Evolutionary conservation across 2,888 invertebrate species (phyloP).

Genomic region (Julus scandinavius): DNA sequence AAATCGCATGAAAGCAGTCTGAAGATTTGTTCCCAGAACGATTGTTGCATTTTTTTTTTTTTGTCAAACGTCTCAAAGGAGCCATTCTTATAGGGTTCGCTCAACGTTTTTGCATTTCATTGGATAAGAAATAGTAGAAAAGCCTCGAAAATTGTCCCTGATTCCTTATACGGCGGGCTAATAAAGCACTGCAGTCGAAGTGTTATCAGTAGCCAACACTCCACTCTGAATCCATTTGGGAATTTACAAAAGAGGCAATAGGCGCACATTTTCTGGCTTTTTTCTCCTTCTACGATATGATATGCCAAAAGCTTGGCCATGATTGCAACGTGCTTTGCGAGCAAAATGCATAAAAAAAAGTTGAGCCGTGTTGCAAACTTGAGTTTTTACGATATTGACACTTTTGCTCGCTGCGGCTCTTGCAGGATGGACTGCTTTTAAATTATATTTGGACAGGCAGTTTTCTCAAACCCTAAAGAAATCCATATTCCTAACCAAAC

Average conservation of each 20-base stretch:
- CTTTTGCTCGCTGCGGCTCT: constrained; percentile 1
- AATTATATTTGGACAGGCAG: not conserved
- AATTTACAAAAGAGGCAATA: constrained; percentile 36
- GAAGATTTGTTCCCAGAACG: not conserved
- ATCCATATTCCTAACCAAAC: constrained; percentile 25
- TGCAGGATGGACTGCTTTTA: not conserved
- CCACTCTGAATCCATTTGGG: constrained; percentile 36
- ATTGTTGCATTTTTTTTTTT: not conserved
- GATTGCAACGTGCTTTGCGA: constrained; percentile 7
- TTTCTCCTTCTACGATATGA: not conserved
- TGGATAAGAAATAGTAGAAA: not conserved
- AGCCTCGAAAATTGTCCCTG: constrained; percentile 35
- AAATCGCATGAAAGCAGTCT: not conserved
- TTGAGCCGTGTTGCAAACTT: constrained; percentile 15
- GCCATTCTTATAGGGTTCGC: not conserved
- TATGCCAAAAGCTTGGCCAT: constrained; percentile 25
- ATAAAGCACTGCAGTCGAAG: constrained; percentile 11
- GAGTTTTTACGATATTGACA: constrained; percentile 28
- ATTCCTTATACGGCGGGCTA: constrained; percentile 10
- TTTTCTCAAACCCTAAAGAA: not conserved
- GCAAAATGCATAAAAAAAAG: constrained; percentile 18
- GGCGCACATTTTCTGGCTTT: constrained; percentile 17
- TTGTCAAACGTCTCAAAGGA: constrained; percentile 25
- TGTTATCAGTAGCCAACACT: constrained; percentile 35
- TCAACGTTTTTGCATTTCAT: constrained; percentile 2